Base-by-base conservation (phyloP, 1,140 invertebrate genomes). In the Papilio polyxenes region DNA sequence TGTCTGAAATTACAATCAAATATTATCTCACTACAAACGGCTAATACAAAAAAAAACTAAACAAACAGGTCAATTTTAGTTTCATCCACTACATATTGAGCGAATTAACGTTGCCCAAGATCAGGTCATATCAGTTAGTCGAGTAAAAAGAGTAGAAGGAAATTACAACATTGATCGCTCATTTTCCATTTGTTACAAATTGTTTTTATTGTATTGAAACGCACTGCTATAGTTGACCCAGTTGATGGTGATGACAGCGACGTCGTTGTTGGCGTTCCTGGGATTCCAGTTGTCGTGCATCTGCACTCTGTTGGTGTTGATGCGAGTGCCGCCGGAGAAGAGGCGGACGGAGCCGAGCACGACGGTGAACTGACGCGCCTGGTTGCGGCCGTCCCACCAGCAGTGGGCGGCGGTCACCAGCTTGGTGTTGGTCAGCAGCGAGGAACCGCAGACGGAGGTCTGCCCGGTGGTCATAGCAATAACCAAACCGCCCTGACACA, bases 201-300 rank as follows among this genome's bases (percentile, higher is more conserved):
- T 51, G 9, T 51, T 51, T 59, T 2, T 59, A 17, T 0, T 3
- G n/a, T n/a, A n/a, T 3, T 5, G 11, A 8, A 11, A 37, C 75
- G 56, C 8, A 77, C 75, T 77, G 75, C 13, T 53, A n/a, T 20
- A 31, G 75, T 11, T 77, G 48, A 77, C 49, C 1, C 49, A 13
- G 75, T 31, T 56, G 13, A 56, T 23, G 17, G 75, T 53, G 75
- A 77, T 53, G 1, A 77, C 20, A 1, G 75, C 75, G 10, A 77
- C 31, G 15, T 77, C 75, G 49, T 77, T 77, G n/a, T 31, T 20
- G 48, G 49, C 15, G 5, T 31, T 77, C 20, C 3, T 31, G n/a
- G 75, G 51, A 10, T 56, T 56, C 49, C 23, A 78, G 76, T 51
- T 59, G n/a, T 51, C 53, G 49, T 78, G 76, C 51, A 78, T 78